A percentile compares a stretch with the other conserved stretches of the same genome.
Conservation (phyloP, 53 echinoderm and acorn worm species). For the Antedon mediterranea region DNA sequence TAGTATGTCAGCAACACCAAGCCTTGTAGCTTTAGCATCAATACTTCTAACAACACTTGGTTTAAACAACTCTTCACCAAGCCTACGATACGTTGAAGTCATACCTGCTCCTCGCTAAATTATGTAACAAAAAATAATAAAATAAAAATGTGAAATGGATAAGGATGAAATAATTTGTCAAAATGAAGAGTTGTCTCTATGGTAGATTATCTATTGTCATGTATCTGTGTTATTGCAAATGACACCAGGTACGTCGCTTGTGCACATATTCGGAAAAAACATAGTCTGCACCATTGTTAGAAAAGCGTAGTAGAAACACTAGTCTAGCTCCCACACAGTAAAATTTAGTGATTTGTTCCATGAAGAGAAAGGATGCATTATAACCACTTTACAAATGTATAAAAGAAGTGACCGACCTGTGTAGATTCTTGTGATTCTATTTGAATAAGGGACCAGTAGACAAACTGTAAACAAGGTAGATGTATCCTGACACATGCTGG, state of each 20-base stretch:
- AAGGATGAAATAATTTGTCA: no score
- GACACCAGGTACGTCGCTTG: no score
- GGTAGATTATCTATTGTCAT: no score
- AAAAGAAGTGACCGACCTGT: slow-evolving; percentile 16
- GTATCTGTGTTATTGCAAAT: no score
- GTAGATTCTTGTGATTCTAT: slow-evolving; percentile 22
- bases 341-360: no score
- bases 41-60: slow-evolving; percentile 34
- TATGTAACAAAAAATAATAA: slow-evolving; percentile 4
- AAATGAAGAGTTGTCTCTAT: no score
- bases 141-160: not conserved
- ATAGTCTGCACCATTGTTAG: no score
- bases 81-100: slow-evolving; percentile 70
- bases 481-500: slow-evolving; percentile 46
- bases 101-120: slow-evolving; percentile 38
- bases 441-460: slow-evolving; percentile 57
- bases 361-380: no score
- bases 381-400: not conserved
- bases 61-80: slow-evolving; percentile 79
- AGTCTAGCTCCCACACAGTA: no score
- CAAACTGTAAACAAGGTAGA: slow-evolving; percentile 81
- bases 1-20: slow-evolving; percentile 24
- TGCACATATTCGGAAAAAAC: no score
- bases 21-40: not conserved
- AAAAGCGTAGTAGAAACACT: no score